These are phyloP conservation scores for Enteromius viviparus DNA, from an alignment of 2,797 vertebrate species.

Conservation along the genomic window DNA sequence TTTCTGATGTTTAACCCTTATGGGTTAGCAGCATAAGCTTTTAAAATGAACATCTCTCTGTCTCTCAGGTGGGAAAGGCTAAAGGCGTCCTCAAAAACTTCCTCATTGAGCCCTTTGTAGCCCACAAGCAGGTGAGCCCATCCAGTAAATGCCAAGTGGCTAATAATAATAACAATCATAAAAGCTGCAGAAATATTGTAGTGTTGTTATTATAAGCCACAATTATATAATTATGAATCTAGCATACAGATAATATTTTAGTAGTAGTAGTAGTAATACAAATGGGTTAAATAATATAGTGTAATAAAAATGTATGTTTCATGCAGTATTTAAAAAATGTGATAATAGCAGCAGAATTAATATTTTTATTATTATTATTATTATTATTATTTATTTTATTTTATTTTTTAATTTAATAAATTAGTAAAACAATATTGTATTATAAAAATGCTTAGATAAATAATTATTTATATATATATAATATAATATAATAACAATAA, in stretches of 20 bases:
- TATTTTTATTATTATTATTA: not conserved
- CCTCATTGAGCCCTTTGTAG: slow-evolving; percentile 94
- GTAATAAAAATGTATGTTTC: not conserved
- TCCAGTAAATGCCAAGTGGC: not conserved
- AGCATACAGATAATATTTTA: no score
- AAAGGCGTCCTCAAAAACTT: slow-evolving; percentile 95
- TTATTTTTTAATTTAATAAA: not conserved
- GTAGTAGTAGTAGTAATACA: not conserved
- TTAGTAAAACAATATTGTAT: not conserved
- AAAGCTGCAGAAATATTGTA: not conserved
- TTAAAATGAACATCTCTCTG: slow-evolving; percentile 2
- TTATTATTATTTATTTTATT: no score
- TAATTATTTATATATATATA: no score
- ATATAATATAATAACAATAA: no score
- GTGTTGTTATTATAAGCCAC: not conserved
- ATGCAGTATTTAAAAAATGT: not conserved
- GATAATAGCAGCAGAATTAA: no score
- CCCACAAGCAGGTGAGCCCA: slow-evolving; percentile 87
- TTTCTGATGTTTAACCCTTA: slow-evolving; percentile 20
- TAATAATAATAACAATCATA: not conserved
- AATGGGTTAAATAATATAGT: not conserved
- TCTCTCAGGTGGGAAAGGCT: slow-evolving; percentile 89
- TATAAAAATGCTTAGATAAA: not conserved
- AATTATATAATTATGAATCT: not conserved
- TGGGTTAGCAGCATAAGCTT: not conserved